phyloP scores from a whole-genome alignment of 1,140 invertebrate genomes.

The Drosophila arizonae region DNA sequence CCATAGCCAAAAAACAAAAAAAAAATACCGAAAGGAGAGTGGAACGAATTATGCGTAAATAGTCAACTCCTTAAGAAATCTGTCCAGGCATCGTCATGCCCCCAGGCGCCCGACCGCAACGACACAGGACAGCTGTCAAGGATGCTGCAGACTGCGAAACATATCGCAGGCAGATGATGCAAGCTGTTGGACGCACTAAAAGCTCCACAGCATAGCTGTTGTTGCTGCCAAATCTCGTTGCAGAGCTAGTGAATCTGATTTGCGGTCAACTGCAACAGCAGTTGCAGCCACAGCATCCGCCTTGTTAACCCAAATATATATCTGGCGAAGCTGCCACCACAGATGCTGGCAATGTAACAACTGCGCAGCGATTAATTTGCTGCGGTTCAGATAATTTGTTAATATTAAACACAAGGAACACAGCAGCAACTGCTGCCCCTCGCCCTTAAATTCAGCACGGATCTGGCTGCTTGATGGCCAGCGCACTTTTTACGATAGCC shows the following conservation, averaged over 20 bases:
- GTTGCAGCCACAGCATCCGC: conserved; percentile 19
- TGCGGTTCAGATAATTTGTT: conserved; percentile 70
- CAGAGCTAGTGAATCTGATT: conserved; percentile 75
- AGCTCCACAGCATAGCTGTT: conserved; percentile 20
- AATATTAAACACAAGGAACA: conserved; percentile 61
- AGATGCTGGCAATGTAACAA: conserved; percentile 35
- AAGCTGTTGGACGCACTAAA: conserved; percentile 63
- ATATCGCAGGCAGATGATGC: conserved; percentile 54
- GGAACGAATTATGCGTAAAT: conserved; percentile 42
- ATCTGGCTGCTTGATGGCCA: conserved; percentile 45
- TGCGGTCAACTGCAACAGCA: conserved; percentile 54
- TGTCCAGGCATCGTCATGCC: conserved; percentile 26
- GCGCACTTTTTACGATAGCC: conserved; percentile 64
- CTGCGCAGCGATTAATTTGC: conserved; percentile 70
- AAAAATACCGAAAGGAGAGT: not conserved
- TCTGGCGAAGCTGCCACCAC: conserved; percentile 28
- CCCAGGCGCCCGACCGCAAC: conserved; percentile 45
- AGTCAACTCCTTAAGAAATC: conserved; percentile 63
- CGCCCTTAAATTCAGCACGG: not conserved
- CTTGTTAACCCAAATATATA: conserved; percentile 70
- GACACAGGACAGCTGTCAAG: conserved; percentile 63
- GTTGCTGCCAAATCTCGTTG: conserved; percentile 57
- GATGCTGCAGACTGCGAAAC: conserved; percentile 48
- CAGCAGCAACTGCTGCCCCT: conserved; percentile 10
- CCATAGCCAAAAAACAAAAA: not conserved